A percentile compares a stretch with the other conserved stretches of the same genome.
phyloP scores from a whole-genome alignment of 1,140 invertebrate species.

The Formica selysi region DNA sequence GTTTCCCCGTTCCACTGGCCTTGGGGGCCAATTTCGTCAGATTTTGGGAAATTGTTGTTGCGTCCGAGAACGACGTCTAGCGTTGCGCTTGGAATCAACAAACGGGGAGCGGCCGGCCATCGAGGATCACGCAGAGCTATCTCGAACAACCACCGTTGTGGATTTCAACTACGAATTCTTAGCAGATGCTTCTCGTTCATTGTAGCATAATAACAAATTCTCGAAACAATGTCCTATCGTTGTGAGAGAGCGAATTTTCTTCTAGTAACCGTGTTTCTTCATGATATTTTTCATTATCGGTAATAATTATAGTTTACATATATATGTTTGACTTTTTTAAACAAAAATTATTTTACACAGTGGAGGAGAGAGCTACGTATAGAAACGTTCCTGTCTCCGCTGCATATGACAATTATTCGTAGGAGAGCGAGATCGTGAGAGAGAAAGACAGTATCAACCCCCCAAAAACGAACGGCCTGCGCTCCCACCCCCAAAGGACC shows the following conservation, averaged over 20 bases:
- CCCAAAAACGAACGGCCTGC: constrained; percentile 68
- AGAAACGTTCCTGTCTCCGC: not conserved
- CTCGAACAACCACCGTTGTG: not conserved
- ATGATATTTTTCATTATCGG: not conserved
- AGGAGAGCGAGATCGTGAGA: constrained; percentile 17
- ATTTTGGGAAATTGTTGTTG: constrained; percentile 86
- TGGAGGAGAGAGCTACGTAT: too few relatives aligned
- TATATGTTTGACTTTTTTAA: not conserved
- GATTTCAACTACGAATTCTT: constrained; percentile 29
- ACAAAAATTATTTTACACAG: not conserved
- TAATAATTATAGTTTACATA: not conserved
- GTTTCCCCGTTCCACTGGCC: constrained; percentile 55
- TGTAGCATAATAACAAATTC: not conserved
- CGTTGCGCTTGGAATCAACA: constrained; percentile 82
- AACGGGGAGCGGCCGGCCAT: constrained; percentile 65
- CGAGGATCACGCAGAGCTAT: constrained; percentile 17
- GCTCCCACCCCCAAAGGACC: constrained; percentile 65
- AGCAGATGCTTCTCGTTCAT: constrained; percentile 19
- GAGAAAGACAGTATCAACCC: constrained; percentile 2
- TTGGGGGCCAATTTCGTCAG: constrained; percentile 83
- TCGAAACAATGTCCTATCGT: not conserved
- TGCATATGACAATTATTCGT: constrained; percentile 13
- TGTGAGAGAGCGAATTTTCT: not conserved
- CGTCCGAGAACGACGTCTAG: constrained; percentile 80
- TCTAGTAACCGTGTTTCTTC: not conserved